A percentile compares a stretch with the other conserved stretches of the same genome.
These are phyloP conservation scores for Melanotaenia duboulayi DNA, from an alignment of 2,113 vertebrate genomes.

Conservation along the genomic window DNA sequence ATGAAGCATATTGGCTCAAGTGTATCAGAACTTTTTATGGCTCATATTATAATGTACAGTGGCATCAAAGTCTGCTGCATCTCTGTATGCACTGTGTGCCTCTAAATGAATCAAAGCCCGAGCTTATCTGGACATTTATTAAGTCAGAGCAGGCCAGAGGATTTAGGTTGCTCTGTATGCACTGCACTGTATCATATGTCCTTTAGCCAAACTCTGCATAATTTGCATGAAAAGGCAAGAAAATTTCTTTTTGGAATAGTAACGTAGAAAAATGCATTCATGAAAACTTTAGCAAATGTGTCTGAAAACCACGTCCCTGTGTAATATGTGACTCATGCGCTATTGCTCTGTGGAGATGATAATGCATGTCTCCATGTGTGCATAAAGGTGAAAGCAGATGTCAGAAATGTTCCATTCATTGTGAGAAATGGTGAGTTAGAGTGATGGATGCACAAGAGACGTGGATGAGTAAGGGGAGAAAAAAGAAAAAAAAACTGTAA, in stretches of 20 bases:
- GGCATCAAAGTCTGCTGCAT: slow-evolving; percentile 39
- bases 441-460: slow-evolving; percentile 49
- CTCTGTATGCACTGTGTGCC: slow-evolving; percentile 22
- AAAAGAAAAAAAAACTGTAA: slow-evolving; percentile 34
- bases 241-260: neutral
- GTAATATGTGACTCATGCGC: slow-evolving; percentile 31
- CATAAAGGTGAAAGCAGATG: slow-evolving; percentile 47
- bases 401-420: slow-evolving; percentile 13
- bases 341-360: slow-evolving; percentile 24
- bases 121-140: slow-evolving; percentile 30
- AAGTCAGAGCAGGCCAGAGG: neutral
- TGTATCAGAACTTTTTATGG: slow-evolving; percentile 56
- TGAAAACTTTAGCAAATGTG: slow-evolving; percentile 30
- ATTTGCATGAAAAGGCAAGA: neutral
- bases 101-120: slow-evolving; percentile 61
- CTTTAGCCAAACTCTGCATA: slow-evolving; percentile 10
- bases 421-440: slow-evolving; percentile 12
- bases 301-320: slow-evolving; percentile 9
- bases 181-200: neutral
- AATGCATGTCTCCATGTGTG: slow-evolving; percentile 22
- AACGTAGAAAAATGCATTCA: neutral
- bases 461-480: slow-evolving; percentile 2
- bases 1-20: slow-evolving; percentile 50
- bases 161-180: slow-evolving; percentile 1
- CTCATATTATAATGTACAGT: slow-evolving; percentile 14